A percentile compares a stretch with the other conserved stretches of the same genome.
phyloP scores from a whole-genome alignment of 1,140 invertebrate genomes.

The Saccostrea glomerata region DNA sequence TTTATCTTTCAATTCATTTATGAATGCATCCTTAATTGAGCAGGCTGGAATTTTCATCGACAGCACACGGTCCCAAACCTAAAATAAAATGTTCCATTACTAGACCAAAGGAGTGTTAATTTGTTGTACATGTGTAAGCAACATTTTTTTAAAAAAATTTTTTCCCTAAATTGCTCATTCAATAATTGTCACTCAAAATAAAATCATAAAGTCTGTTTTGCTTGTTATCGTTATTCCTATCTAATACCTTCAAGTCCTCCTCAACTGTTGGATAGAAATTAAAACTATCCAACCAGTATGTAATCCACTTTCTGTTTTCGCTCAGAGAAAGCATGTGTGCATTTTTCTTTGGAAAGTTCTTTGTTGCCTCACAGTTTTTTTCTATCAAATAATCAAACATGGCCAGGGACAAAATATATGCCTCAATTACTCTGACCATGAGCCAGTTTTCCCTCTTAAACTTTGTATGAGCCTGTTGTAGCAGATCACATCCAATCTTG shows the following conservation, averaged over 20 bases:
- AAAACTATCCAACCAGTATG: neutral
- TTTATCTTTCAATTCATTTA: constrained; percentile 9
- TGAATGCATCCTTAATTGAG: neutral
- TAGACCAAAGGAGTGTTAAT: too few species aligned
- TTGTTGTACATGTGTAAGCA: too few species aligned
- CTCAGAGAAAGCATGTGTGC: neutral
- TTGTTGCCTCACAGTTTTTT: neutral
- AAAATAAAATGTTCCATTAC: neutral
- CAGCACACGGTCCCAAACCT: constrained; percentile 22
- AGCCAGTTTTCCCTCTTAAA: neutral
- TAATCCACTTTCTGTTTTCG: neutral
- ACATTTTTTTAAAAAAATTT: too few species aligned
- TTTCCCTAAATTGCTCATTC: too few species aligned
- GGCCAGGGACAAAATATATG: neutral
- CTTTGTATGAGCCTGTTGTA: neutral
- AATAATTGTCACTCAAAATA: too few species aligned
- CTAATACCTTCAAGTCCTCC: too few species aligned
- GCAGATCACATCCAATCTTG: neutral
- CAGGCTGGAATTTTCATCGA: neutral
- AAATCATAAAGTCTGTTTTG: too few species aligned
- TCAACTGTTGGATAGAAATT: neutral
- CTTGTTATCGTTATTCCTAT: too few species aligned
- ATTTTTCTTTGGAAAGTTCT: neutral
- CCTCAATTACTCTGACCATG: neutral
- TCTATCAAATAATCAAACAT: neutral